Percentiles rank a stretch among this genome's conserved stretches.
These are phyloP conservation scores for Tiliacea citrago DNA, from an alignment of 2,888 invertebrate genomes.

Conservation along the genomic window DNA sequence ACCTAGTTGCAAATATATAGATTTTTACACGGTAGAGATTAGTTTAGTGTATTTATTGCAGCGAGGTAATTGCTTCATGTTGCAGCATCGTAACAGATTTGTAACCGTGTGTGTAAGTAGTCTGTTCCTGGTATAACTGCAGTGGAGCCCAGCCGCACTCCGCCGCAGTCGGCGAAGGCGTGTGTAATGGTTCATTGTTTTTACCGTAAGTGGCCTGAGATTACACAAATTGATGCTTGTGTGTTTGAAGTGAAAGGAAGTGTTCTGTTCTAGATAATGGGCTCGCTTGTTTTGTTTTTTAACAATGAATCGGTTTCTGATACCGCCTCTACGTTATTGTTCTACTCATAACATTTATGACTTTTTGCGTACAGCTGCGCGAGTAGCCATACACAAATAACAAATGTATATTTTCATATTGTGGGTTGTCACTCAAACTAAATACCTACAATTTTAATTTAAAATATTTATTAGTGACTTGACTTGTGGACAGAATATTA, in stretches of 20 bases:
- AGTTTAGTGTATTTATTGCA: conserved; percentile 21
- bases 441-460: too few species aligned
- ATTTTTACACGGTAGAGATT: conserved; percentile 38
- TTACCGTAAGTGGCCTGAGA: conserved; percentile 82
- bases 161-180: conserved; percentile 67
- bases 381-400: neutral
- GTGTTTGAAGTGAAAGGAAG: conserved; percentile 84
- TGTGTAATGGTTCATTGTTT: conserved; percentile 85
- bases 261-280: conserved; percentile 79
- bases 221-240: conserved; percentile 83
- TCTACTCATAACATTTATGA: conserved; percentile 17
- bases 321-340: conserved; percentile 47
- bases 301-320: conserved; percentile 74
- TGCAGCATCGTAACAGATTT: conserved; percentile 36
- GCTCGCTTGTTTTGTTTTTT: conserved; percentile 76
- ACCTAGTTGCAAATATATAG: conserved; percentile 29
- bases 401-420: neutral
- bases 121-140: conserved; percentile 48
- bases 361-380: conserved; percentile 34
- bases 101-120: conserved; percentile 36
- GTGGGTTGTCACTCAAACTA: too few species aligned
- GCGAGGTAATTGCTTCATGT: conserved; percentile 30
- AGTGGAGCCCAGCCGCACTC: conserved; percentile 22
- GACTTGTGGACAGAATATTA: too few species aligned
- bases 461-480: too few species aligned